These are phyloP conservation scores for Telmatherina bonti DNA, from an alignment of 2,797 vertebrate species.

Conservation along the genomic window DNA sequence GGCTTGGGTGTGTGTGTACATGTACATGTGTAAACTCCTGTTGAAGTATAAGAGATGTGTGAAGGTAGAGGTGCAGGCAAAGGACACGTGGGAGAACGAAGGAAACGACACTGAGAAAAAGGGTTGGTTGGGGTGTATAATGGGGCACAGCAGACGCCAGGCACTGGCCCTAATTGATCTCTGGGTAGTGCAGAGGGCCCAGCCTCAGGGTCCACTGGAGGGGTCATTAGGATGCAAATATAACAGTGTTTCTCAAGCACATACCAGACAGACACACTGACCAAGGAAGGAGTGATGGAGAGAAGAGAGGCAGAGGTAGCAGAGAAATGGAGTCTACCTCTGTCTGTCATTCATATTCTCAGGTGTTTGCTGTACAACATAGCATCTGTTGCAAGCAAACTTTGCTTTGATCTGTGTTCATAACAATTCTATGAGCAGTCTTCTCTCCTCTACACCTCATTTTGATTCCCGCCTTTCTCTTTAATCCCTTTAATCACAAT, in stretches of 20 bases:
- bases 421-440: not conserved
- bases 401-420: not conserved
- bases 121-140: slow-evolving; percentile 66
- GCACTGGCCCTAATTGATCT: slow-evolving; percentile 86
- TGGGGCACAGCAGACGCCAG: slow-evolving; percentile 66
- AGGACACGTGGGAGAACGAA: slow-evolving; percentile 58
- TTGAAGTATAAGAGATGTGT: slow-evolving; percentile 43
- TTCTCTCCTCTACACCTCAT: not conserved
- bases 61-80: slow-evolving; percentile 46
- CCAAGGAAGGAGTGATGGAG: slow-evolving; percentile 46
- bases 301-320: slow-evolving; percentile 46
- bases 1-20: slow-evolving; percentile 22
- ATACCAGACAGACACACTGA: slow-evolving; percentile 53
- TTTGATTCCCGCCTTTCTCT: not conserved
- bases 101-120: slow-evolving; percentile 48
- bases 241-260: slow-evolving; percentile 71
- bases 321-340: slow-evolving; percentile 29
- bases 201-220: slow-evolving; percentile 80
- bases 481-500: not conserved
- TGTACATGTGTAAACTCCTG: slow-evolving; percentile 21
- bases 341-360: slow-evolving; percentile 47
- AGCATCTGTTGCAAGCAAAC: not conserved
- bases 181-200: slow-evolving; percentile 81
- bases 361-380: slow-evolving; percentile 28
- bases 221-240: slow-evolving; percentile 87